Evolutionary conservation across 2,888 invertebrate species (phyloP).

Genomic region (Branchipolynoe longqiensis): DNA sequence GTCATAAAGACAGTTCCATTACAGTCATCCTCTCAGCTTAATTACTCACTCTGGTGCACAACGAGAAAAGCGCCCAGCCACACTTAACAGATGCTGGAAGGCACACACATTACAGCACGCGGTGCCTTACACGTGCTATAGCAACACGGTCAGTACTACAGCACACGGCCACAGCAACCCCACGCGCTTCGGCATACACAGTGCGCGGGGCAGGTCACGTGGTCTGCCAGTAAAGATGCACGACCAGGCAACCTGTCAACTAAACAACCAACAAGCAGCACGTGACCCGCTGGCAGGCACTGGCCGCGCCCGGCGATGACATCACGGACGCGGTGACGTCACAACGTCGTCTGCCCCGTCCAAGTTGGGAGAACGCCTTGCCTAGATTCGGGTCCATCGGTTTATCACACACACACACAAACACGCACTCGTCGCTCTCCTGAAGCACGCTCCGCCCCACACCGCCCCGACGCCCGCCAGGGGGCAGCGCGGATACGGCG

Average conservation of each 20-base stretch:
- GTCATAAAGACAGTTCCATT: slow-evolving; percentile 11
- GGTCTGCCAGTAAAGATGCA: neutral
- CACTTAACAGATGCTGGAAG: neutral
- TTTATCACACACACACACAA: slow-evolving; percentile 55
- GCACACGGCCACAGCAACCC: neutral
- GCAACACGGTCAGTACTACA: neutral
- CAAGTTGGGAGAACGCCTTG: no score
- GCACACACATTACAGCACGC: slow-evolving; percentile 10
- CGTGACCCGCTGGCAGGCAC: slow-evolving; percentile 4
- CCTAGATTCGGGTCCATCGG: no score
- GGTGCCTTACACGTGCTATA: slow-evolving; percentile 12
- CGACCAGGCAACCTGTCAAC: slow-evolving; percentile 26
- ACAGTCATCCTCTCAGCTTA: neutral
- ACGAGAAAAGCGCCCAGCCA: slow-evolving; percentile 33
- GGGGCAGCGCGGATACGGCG: no score
- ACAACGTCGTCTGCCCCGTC: no score
- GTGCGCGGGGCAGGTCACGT: slow-evolving; percentile 10
- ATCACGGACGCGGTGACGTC: no score
- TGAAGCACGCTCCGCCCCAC: slow-evolving; percentile 13
- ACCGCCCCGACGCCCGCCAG: neutral
- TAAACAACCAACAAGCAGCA: neutral
- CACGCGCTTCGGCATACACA: slow-evolving; percentile 29
- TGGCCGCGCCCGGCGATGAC: neutral
- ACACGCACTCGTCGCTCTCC: slow-evolving; percentile 22
- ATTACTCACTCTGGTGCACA: neutral